These are phyloP conservation scores for Gasterosteus nipponicus DNA, from an alignment of 2,113 vertebrate genomes.

Conservation along the genomic window DNA sequence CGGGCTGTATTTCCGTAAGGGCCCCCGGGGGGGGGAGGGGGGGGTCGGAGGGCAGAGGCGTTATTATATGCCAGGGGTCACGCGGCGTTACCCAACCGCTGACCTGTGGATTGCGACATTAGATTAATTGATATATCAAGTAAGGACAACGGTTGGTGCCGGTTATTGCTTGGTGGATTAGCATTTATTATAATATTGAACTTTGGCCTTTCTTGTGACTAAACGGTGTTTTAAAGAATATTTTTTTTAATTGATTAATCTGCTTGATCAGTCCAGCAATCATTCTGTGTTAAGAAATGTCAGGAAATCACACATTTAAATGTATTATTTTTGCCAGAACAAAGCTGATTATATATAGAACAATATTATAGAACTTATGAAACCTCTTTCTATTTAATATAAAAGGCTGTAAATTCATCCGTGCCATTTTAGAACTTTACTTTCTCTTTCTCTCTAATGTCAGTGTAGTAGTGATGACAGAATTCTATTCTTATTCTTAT, in stretches of 20 bases:
- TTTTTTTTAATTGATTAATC: background rate
- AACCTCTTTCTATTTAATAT: too few relatives aligned
- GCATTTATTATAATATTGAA: background rate
- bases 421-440: too few relatives aligned
- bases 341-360: too few relatives aligned
- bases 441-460: too few relatives aligned
- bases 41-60: slow-evolving; percentile 5
- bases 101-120: background rate
- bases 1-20: slow-evolving; percentile 41
- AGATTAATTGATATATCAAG: too few relatives aligned
- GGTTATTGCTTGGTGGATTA: background rate
- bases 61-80: background rate
- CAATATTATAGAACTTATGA: too few relatives aligned
- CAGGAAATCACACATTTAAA: background rate
- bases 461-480: too few relatives aligned
- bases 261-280: background rate
- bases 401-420: too few relatives aligned
- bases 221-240: background rate
- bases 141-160: background rate
- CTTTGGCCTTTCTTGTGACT: background rate
- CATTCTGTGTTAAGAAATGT: background rate
- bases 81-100: background rate
- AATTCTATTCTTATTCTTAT: too few relatives aligned
- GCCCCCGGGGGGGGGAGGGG: background rate
- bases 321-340: background rate